Evolutionary conservation across 2,113 vertebrate genomes (phyloP), one percentile per base, ranked within the genome.

Genomic region (Mionectes macconnelli): DNA sequence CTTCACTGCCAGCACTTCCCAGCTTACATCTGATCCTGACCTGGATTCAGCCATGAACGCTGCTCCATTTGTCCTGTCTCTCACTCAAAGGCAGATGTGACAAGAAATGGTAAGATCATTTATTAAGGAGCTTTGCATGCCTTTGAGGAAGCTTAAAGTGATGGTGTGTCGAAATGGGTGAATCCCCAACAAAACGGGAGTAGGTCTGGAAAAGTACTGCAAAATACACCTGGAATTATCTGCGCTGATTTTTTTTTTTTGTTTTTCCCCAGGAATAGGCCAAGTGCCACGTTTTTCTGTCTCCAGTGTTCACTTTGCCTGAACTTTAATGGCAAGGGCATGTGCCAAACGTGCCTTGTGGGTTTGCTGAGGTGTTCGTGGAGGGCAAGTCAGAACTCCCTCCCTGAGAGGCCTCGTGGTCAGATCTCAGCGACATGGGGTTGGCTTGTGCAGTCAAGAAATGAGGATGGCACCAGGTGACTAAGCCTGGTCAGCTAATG

Each of bases 321-420:
- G 74, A 96, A 87, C 93, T 90, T 86, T 72, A 68, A 90, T 10
- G 20, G 55, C 60, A 74, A 81, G 11, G 44, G n/a, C 49, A 88
- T 44, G 80, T 94, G 94, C 96, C 93, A 95, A 89, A 88, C 55
- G 22, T 56, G 90, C 88, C 88, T 90, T 8, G 3, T 90, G 92
- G 93, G 82, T 66, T 88, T 12, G 23, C 64, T 72, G 93, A 93
- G 60, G 37, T 81, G 72, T 80, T 96, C 7, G 2, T 6, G 25
- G 79, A 90, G 55, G 86, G 52, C 96, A 94, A 95, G 93, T 96
- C 92, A 89, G 87, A 92, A 96, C 93, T 64, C 6, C 49, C 47
- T 90, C 88, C 82, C 68, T 56, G 42, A 52, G 62, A 90, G 92
- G 70, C 82, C 64, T 88, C 8, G 9, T 66, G 79, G 92, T 79